Evolutionary conservation across 2,888 invertebrate genomes (phyloP).

Genomic region (Tromatobia lineatoria): DNA sequence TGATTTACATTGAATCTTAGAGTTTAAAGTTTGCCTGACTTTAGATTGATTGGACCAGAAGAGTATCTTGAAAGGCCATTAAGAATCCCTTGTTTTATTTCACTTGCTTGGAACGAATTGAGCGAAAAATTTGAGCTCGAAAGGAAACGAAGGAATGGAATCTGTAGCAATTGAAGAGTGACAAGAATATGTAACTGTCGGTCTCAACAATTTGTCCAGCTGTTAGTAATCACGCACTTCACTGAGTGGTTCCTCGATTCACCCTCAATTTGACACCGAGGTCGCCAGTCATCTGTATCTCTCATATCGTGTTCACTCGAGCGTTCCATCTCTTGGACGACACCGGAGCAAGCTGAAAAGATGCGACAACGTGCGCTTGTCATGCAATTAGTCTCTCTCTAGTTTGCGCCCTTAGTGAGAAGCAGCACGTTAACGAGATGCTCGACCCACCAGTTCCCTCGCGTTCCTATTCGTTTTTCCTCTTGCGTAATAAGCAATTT

Average conservation of each 20-base stretch:
- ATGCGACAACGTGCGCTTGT: slow-evolving; percentile 54
- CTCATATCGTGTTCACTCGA: slow-evolving; percentile 28
- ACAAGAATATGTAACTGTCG: neutral
- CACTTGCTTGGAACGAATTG: neutral
- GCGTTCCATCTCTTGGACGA: slow-evolving; percentile 15
- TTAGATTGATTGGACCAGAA: too few relatives aligned
- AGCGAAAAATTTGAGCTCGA: neutral
- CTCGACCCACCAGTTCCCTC: slow-evolving; percentile 60
- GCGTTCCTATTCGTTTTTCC: slow-evolving; percentile 40
- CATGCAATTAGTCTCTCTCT: slow-evolving; percentile 62
- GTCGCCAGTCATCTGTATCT: slow-evolving; percentile 13
- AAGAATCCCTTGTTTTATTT: neutral
- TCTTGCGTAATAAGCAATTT: slow-evolving; percentile 66
- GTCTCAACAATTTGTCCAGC: neutral
- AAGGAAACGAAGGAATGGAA: neutral
- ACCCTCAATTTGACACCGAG: slow-evolving; percentile 19
- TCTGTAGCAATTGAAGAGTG: neutral
- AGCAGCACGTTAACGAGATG: slow-evolving; percentile 73
- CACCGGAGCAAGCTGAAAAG: slow-evolving; percentile 38
- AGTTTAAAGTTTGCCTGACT: too few relatives aligned
- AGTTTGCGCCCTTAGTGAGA: slow-evolving; percentile 47
- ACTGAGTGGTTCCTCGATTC: slow-evolving; percentile 10
- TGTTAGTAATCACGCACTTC: neutral
- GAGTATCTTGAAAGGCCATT: too few relatives aligned
- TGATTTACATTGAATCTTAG: too few relatives aligned